Conservation (phyloP, 1,140 invertebrate species). For the Nylanderia fulva region DNA sequence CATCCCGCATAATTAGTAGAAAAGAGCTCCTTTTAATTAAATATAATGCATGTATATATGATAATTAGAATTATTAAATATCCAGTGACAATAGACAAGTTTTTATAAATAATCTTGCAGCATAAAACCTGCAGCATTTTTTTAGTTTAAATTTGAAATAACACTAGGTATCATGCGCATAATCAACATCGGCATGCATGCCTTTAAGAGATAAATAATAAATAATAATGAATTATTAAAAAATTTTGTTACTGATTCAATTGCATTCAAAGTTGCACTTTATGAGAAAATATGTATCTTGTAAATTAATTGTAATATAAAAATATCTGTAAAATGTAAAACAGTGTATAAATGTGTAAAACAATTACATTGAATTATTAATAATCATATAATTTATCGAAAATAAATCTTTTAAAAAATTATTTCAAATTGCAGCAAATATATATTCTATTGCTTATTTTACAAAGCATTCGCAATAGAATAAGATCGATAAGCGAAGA, state of each 20-base stretch:
- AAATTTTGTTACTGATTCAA: conserved; percentile 4
- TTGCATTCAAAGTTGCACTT: neutral
- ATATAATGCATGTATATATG: neutral
- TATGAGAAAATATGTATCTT: neutral
- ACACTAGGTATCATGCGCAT: conserved; percentile 24
- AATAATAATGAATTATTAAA: conserved; percentile 2
- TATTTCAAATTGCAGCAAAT: neutral
- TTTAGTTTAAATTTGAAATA: conserved; percentile 18
- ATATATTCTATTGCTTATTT: conserved; percentile 5
- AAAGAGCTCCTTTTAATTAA: neutral
- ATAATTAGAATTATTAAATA: conserved; percentile 7
- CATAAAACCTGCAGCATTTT: neutral
- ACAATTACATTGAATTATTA: neutral
- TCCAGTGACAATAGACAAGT: neutral
- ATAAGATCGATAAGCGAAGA: neutral
- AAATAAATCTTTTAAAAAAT: neutral
- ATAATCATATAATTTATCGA: neutral
- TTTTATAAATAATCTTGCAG: neutral
- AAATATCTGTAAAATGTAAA: neutral
- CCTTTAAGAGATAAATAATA: neutral
- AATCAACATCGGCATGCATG: conserved; percentile 37
- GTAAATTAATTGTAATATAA: neutral
- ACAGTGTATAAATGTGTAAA: too few species aligned
- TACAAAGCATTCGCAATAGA: neutral
- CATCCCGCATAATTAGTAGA: neutral